Percentiles rank a stretch among this genome's conserved stretches.
phyloP scores from a whole-genome alignment of 2,888 invertebrate genomes.

The Plusia festucae region DNA sequence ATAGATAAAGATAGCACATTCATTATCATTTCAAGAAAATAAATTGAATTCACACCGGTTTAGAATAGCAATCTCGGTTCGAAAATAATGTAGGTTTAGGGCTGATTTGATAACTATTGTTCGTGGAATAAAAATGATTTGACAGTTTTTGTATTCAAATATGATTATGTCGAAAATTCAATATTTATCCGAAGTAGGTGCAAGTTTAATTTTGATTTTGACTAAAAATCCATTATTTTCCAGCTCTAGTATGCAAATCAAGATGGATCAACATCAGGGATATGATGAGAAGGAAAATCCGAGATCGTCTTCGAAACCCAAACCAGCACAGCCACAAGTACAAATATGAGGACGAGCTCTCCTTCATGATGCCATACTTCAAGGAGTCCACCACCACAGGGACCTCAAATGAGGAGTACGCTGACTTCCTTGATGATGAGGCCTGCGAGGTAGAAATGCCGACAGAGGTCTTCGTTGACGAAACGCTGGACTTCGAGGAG shows the following conservation, averaged over 20 bases:
- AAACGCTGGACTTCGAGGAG: slow-evolving; percentile 65
- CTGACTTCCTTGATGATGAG: slow-evolving; percentile 69
- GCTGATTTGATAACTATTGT: too few species aligned
- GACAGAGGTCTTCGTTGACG: slow-evolving; percentile 66
- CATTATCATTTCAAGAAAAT: too few species aligned
- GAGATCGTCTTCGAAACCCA: slow-evolving; percentile 72
- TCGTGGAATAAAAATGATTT: too few species aligned
- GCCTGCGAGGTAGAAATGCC: slow-evolving; percentile 68
- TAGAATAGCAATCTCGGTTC: not conserved
- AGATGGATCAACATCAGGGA: slow-evolving; percentile 84
- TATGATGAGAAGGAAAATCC: slow-evolving; percentile 79
- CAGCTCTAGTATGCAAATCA: slow-evolving; percentile 78
- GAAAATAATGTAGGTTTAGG: not conserved
- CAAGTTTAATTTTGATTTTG: too few species aligned
- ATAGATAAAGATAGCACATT: too few species aligned
- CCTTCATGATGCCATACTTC: slow-evolving; percentile 79
- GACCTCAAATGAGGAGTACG: slow-evolving; percentile 64
- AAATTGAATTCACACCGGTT: not conserved
- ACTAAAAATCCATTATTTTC: slow-evolving; percentile 17
- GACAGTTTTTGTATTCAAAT: too few species aligned
- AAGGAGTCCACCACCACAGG: slow-evolving; percentile 60
- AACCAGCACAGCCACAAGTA: slow-evolving; percentile 73
- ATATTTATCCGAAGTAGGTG: too few species aligned
- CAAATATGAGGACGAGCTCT: slow-evolving; percentile 80
- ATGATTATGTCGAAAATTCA: too few species aligned